Evolutionary conservation across 2,888 invertebrate species (phyloP).

Genomic region (Tigriopus californicus): DNA sequence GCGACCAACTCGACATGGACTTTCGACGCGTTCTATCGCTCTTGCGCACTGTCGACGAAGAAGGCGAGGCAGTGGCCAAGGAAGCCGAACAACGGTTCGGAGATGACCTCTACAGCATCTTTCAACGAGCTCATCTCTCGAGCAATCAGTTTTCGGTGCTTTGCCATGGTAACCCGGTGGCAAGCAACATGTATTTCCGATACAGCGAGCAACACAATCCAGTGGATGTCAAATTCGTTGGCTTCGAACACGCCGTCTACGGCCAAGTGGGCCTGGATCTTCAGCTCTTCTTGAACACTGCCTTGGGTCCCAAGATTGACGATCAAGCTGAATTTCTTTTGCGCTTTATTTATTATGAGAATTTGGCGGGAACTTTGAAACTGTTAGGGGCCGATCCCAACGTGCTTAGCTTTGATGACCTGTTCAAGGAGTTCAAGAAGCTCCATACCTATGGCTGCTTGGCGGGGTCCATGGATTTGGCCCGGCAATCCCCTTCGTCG

Average conservation of each 20-base stretch:
- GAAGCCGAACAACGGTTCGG: not conserved
- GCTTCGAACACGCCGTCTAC: not conserved
- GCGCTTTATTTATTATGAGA: conserved; percentile 1
- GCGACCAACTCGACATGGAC: not conserved
- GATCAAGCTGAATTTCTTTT: conserved; percentile 1
- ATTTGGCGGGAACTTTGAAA: not conserved
- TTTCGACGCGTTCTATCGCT: not conserved
- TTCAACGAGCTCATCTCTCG: not conserved
- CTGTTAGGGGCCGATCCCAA: not conserved
- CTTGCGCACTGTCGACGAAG: not conserved
- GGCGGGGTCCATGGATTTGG: not conserved
- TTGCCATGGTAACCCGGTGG: conserved; percentile 1
- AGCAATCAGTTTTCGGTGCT: not conserved
- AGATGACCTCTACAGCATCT: not conserved
- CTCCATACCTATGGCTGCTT: not conserved
- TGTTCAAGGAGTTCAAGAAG: conserved; percentile 1
- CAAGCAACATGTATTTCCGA: not conserved
- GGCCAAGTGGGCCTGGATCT: not conserved
- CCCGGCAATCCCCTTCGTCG: not conserved
- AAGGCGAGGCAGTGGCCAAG: not conserved
- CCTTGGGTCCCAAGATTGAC: conserved; percentile 3
- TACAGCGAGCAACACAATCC: not conserved
- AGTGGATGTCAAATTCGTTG: not conserved
- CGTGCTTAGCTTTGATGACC: not conserved
- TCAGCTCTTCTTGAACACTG: not conserved